Percentiles rank a stretch among this genome's conserved stretches.
These are phyloP conservation scores for Nycteola revayana DNA, from an alignment of 2,888 invertebrate genomes.

Conservation along the genomic window DNA sequence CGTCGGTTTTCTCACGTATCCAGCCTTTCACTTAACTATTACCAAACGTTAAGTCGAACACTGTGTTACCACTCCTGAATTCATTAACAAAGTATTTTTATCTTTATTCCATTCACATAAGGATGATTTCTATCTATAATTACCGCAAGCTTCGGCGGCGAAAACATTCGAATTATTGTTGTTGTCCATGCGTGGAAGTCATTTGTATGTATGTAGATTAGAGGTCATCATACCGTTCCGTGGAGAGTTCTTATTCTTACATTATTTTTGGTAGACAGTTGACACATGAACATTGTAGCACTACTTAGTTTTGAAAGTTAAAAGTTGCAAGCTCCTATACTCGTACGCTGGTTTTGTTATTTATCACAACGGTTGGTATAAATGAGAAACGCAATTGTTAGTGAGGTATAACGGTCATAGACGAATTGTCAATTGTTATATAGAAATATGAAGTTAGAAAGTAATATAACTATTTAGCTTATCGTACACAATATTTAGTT, in stretches of 20 bases:
- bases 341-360: conserved; percentile 30
- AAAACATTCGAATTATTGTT: conserved; percentile 66
- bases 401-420: too few relatives aligned
- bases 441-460: too few relatives aligned
- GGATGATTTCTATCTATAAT: conserved; percentile 5
- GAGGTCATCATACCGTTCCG: conserved; percentile 73
- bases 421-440: too few relatives aligned
- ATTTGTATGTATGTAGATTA: conserved; percentile 77
- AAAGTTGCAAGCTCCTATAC: conserved; percentile 31
- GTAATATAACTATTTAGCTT: too few relatives aligned
- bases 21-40: conserved; percentile 77
- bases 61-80: conserved; percentile 9
- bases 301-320: conserved; percentile 36
- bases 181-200: conserved; percentile 75
- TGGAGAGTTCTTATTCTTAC: conserved; percentile 55
- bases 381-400: too few relatives aligned
- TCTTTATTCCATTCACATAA: conserved; percentile 37
- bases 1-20: conserved; percentile 77
- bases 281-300: conserved; percentile 57
- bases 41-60: conserved; percentile 56
- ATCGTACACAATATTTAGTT: too few relatives aligned
- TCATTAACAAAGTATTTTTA: conserved; percentile 30
- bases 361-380: conserved; percentile 9
- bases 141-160: conserved; percentile 31
- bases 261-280: conserved; percentile 48